phyloP scores from a whole-genome alignment of 2,113 vertebrate genomes.

The Phoxinus phoxinus region DNA sequence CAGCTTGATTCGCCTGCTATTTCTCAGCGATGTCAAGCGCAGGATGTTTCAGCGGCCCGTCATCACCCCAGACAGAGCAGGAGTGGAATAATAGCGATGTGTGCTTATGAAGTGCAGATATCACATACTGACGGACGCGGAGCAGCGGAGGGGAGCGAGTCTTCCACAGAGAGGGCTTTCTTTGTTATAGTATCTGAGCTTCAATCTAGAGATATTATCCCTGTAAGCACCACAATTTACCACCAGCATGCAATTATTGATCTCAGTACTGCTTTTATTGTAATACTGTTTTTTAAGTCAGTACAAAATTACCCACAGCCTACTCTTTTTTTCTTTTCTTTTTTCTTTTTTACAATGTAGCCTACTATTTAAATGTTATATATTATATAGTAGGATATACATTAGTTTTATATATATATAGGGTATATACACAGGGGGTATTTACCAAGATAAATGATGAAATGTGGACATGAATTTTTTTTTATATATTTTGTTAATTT shows the following conservation, averaged over 20 bases:
- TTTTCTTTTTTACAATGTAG: not conserved
- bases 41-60: not conserved
- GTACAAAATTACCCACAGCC: too few relatives aligned
- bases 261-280: not conserved
- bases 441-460: too few relatives aligned
- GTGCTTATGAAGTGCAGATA: not conserved
- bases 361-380: too few relatives aligned
- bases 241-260: not conserved
- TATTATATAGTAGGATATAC: too few relatives aligned
- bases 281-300: not conserved
- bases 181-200: constrained; percentile 11
- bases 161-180: not conserved
- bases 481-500: too few relatives aligned
- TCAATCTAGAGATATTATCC: not conserved
- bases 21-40: constrained; percentile 40
- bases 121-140: not conserved
- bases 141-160: not conserved
- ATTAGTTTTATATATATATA: too few relatives aligned
- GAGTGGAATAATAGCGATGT: not conserved
- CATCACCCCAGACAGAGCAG: not conserved
- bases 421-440: too few relatives aligned
- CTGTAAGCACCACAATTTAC: not conserved
- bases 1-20: constrained; percentile 37
- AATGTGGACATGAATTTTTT: too few relatives aligned
- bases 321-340: not conserved